These are phyloP conservation scores for Oreochromis spilurus DNA, from an alignment of 2,113 vertebrate species.

Conservation along the genomic window DNA sequence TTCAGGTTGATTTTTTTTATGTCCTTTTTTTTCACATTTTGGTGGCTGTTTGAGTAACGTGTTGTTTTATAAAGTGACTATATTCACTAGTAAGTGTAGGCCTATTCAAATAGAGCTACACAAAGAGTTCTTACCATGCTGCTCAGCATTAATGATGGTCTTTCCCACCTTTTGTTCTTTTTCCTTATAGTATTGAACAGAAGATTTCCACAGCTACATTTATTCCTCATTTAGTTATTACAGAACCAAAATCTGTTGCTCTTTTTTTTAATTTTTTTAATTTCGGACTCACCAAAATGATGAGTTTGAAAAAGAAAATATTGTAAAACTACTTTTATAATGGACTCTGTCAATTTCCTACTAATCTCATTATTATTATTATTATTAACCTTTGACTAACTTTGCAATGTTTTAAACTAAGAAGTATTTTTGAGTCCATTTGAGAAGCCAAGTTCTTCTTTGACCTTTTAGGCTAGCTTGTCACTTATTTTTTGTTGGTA, in stretches of 20 bases:
- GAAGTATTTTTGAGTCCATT: neutral
- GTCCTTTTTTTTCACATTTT: slow-evolving; percentile 39
- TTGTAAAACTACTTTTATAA: neutral
- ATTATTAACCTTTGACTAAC: neutral
- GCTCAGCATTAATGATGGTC: neutral
- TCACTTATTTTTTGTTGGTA: neutral
- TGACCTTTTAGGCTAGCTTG: neutral
- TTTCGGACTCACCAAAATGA: neutral
- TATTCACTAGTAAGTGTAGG: slow-evolving; percentile 43
- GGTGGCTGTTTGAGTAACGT: slow-evolving; percentile 46
- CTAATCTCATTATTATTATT: neutral
- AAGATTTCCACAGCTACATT: slow-evolving; percentile 25
- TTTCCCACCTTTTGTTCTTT: neutral
- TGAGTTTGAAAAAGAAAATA: neutral
- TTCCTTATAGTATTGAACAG: neutral
- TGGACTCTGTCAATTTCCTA: neutral
- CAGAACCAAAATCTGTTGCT: neutral
- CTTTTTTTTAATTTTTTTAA: neutral
- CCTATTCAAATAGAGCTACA: slow-evolving; percentile 29
- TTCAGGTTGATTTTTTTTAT: slow-evolving; percentile 36
- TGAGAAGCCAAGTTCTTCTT: neutral
- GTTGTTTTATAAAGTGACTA: slow-evolving; percentile 45
- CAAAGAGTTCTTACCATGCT: neutral
- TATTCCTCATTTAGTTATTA: slow-evolving; percentile 17
- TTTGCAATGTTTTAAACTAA: neutral